These are phyloP conservation scores for Rutpela maculata DNA, from an alignment of 2,888 invertebrate genomes.

Conservation along the genomic window DNA sequence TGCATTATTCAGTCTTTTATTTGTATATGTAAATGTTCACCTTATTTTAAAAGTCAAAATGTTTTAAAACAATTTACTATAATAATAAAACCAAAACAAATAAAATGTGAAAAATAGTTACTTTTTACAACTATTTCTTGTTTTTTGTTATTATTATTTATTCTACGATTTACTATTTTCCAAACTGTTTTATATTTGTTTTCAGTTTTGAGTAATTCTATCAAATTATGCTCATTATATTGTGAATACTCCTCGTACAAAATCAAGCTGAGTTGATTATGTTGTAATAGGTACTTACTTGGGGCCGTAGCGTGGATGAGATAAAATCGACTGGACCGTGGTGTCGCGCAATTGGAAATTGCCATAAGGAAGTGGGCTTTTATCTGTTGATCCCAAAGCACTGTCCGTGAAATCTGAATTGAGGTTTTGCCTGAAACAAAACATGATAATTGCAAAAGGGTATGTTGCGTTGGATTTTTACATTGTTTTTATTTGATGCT, in stretches of 20 bases:
- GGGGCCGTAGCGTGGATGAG: slow-evolving; percentile 93
- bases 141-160: no score
- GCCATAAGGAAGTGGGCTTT: slow-evolving; percentile 94
- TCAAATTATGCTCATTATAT: background rate
- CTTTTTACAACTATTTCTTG: no score
- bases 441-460: slow-evolving; percentile 34
- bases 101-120: no score
- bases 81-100: no score
- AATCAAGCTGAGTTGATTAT: slow-evolving; percentile 7
- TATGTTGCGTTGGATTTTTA: slow-evolving; percentile 27
- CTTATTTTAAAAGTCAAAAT: no score
- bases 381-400: slow-evolving; percentile 93
- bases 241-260: slow-evolving; percentile 23
- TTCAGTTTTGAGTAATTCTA: no score
- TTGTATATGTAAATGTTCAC: no score
- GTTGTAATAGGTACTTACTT: slow-evolving; percentile 78
- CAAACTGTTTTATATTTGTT: no score
- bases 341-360: slow-evolving; percentile 95
- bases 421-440: slow-evolving; percentile 87
- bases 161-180: no score
- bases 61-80: no score
- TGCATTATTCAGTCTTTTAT: no score
- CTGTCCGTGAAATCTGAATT: slow-evolving; percentile 97
- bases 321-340: slow-evolving; percentile 92
- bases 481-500: background rate